Evolutionary conservation across 2,113 vertebrate genomes (phyloP).

Genomic region (Silurus meridionalis): DNA sequence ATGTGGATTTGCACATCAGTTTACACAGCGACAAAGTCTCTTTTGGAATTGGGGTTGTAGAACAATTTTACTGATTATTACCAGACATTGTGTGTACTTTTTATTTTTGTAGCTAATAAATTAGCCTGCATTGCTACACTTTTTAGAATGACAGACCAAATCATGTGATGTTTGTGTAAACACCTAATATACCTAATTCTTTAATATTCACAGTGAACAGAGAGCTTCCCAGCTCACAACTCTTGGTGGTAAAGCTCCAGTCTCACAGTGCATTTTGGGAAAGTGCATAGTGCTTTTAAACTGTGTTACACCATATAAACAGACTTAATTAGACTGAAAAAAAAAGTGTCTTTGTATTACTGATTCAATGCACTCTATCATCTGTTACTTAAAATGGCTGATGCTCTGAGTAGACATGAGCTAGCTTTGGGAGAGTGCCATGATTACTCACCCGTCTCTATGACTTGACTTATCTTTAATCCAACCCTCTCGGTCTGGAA

Average conservation of each 20-base stretch:
- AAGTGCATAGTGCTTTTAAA: background rate
- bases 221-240: background rate
- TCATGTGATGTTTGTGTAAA: background rate
- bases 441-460: constrained; percentile 15
- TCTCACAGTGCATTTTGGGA: constrained; percentile 1
- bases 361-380: background rate
- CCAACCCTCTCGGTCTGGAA: constrained; percentile 31
- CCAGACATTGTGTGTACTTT: background rate
- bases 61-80: too few relatives aligned
- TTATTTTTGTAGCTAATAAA: background rate
- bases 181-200: too few relatives aligned
- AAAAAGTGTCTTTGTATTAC: constrained; percentile 20
- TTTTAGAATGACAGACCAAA: background rate
- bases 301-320: background rate
- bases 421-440: constrained; percentile 19
- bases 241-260: background rate
- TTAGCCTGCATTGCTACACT: background rate
- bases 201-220: too few relatives aligned
- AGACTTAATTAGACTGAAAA: constrained; percentile 19
- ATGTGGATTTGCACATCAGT: too few relatives aligned
- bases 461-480: constrained; percentile 32
- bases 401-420: constrained; percentile 13
- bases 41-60: too few relatives aligned
- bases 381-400: constrained; percentile 25
- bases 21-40: too few relatives aligned